A percentile compares a stretch with the other conserved stretches of the same genome.
Evolutionary conservation across 2,113 vertebrate genomes (phyloP).

Genomic region (Peromyscus californicus): DNA sequence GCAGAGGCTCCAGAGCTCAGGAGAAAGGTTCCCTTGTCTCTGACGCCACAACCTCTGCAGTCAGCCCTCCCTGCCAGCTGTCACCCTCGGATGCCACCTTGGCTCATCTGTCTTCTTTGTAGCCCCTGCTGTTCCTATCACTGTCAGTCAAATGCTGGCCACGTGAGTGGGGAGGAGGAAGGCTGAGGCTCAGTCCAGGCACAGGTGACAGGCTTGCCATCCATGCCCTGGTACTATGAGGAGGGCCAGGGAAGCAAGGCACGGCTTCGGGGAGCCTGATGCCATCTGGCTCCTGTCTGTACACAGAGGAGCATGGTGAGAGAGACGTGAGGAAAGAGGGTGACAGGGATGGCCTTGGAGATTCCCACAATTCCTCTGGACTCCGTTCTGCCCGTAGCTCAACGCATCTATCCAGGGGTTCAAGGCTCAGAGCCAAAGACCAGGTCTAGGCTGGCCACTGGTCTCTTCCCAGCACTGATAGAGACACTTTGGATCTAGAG

Average conservation of each 20-base stretch:
- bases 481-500: neutral
- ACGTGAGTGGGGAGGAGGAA: no score
- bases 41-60: no score
- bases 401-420: neutral
- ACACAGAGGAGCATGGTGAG: neutral
- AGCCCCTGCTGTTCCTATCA: no score
- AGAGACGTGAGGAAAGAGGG: neutral
- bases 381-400: neutral
- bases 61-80: neutral
- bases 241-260: neutral
- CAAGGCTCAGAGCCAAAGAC: neutral
- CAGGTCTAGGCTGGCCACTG: neutral
- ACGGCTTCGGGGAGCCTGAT: neutral
- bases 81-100: neutral
- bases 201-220: neutral
- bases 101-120: neutral
- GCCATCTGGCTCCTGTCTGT: neutral
- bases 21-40: no score
- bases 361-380: neutral
- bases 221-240: neutral
- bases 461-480: neutral
- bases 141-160: rapidly evolving
- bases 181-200: neutral
- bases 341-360: neutral
- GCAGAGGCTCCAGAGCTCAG: neutral